phyloP scores from a whole-genome alignment of 2,888 invertebrate genomes.

The Nudaria mundana region DNA sequence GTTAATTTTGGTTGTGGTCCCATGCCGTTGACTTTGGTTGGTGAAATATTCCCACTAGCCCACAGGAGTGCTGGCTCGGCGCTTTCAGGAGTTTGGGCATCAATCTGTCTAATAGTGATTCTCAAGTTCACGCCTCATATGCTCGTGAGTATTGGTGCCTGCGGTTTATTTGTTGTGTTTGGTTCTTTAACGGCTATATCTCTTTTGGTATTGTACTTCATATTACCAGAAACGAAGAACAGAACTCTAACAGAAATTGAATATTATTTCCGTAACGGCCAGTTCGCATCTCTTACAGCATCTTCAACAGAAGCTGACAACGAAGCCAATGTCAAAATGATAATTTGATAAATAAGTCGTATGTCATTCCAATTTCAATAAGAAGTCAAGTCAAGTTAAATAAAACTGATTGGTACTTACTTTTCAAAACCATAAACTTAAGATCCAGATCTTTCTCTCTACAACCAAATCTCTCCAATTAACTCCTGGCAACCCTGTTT shows the following conservation, averaged over 20 bases:
- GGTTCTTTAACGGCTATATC: neutral
- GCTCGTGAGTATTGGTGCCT: slow-evolving; percentile 16
- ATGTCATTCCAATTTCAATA: no score
- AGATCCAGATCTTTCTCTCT: no score
- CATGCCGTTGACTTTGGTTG: slow-evolving; percentile 38
- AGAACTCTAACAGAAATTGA: slow-evolving; percentile 12
- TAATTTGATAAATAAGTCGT: neutral
- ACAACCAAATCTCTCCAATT: no score
- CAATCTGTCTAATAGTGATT: slow-evolving; percentile 48
- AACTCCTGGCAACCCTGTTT: no score
- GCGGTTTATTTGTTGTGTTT: slow-evolving; percentile 1
- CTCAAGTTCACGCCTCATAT: slow-evolving; percentile 50
- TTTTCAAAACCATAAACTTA: no score
- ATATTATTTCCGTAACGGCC: slow-evolving; percentile 8
- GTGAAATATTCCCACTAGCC: slow-evolving; percentile 42
- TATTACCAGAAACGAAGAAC: slow-evolving; percentile 13
- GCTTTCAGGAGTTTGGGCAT: slow-evolving; percentile 63
- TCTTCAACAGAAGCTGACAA: neutral
- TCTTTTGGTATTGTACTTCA: slow-evolving; percentile 2
- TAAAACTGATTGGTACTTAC: no score
- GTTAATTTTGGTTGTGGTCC: slow-evolving; percentile 43
- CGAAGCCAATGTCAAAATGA: neutral
- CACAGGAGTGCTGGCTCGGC: slow-evolving; percentile 44
- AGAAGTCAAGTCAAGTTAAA: no score
- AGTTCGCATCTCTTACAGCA: neutral